Percentiles rank a stretch among this genome's conserved stretches.
phyloP scores from a whole-genome alignment of 2,797 vertebrate species.

The Rhodeus uyekii region DNA sequence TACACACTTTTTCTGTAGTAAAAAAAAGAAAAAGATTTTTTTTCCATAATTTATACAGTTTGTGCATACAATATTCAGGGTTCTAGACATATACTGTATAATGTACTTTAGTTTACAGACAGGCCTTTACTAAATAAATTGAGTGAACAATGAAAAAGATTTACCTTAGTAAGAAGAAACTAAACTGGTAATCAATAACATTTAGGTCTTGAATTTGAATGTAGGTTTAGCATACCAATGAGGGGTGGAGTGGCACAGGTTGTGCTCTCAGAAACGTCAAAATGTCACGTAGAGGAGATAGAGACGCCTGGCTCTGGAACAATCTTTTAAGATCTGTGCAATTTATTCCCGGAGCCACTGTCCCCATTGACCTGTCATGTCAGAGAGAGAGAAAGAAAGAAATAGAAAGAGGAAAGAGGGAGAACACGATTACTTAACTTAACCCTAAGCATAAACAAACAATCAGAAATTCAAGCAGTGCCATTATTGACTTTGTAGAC shows the following conservation, averaged over 20 bases:
- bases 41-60: neutral
- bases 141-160: neutral
- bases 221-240: conserved; percentile 67
- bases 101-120: neutral
- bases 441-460: neutral
- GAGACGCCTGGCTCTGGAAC: conserved; percentile 50
- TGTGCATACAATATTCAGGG: neutral
- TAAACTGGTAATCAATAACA: neutral
- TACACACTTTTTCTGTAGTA: conserved; percentile 76
- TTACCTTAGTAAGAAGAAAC: neutral
- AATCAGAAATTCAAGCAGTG: neutral
- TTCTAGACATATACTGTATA: neutral
- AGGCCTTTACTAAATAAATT: neutral
- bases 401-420: neutral
- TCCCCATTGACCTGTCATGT: conserved; percentile 70
- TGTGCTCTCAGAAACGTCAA: conserved; percentile 71
- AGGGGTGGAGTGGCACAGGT: conserved; percentile 71
- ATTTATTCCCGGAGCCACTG: conserved; percentile 71
- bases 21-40: conserved; percentile 21
- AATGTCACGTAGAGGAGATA: conserved; percentile 57
- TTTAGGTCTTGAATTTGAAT: neutral
- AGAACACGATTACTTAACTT: neutral
- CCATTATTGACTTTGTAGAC: neutral
- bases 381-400: neutral
- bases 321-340: conserved; percentile 64